Conservation (phyloP, 2,888 invertebrate species). For the Microctonus aethiopoides region DNA sequence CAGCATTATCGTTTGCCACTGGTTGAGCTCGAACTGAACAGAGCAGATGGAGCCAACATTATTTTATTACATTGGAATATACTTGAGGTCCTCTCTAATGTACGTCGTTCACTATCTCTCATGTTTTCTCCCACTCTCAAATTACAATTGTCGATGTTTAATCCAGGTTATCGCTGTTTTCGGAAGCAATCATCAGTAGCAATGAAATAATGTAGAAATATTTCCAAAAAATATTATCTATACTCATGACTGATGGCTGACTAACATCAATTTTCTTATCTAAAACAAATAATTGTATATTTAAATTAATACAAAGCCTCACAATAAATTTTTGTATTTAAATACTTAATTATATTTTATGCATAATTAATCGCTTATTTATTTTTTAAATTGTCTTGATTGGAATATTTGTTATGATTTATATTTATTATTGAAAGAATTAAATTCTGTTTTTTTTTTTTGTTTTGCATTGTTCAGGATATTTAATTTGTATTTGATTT, state of each 20-base stretch:
- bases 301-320: no score
- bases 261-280: not conserved
- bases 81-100: not conserved
- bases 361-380: no score
- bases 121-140: conserved; percentile 9
- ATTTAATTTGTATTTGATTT: no score
- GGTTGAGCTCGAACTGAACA: conserved; percentile 8
- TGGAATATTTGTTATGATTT: no score
- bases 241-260: not conserved
- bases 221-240: not conserved
- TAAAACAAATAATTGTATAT: not conserved
- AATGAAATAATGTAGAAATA: not conserved
- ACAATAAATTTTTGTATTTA: no score
- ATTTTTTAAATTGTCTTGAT: no score
- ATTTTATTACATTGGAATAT: conserved; percentile 16
- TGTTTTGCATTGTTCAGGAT: no score
- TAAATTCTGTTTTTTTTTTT: no score
- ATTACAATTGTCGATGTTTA: not conserved
- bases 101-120: not conserved
- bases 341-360: no score
- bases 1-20: not conserved
- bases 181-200: not conserved
- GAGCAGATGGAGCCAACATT: conserved; percentile 7
- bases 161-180: not conserved
- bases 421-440: no score